A percentile compares a stretch with the other conserved stretches of the same genome.
phyloP scores from a whole-genome alignment of 1,140 invertebrate genomes.

The Theocolax elegans region DNA sequence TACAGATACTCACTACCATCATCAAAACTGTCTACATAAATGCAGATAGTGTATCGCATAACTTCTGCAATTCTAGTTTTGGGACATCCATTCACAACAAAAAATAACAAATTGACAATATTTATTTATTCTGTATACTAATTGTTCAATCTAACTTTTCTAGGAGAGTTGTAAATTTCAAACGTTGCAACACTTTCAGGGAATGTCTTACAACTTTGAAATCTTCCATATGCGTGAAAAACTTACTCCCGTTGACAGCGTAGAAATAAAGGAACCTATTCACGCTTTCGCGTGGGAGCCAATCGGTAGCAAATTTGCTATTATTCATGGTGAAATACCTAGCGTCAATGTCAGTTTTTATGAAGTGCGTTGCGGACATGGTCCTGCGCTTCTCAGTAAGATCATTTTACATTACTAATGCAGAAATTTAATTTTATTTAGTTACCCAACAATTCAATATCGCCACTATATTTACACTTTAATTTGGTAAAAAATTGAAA shows the following conservation, averaged over 20 bases:
- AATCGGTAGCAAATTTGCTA: conserved; percentile 93
- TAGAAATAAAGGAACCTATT: conserved; percentile 93
- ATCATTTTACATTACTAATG: conserved; percentile 45
- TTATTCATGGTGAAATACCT: conserved; percentile 93
- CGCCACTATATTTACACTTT: too few species aligned
- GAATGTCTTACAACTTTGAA: conserved; percentile 99
- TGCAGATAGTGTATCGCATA: neutral
- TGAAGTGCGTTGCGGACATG: conserved; percentile 88
- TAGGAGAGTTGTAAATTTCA: conserved; percentile 40
- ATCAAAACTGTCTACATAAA: conserved; percentile 15
- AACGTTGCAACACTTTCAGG: conserved; percentile 68
- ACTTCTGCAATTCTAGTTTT: conserved; percentile 26
- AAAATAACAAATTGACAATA: neutral
- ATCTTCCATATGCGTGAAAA: conserved; percentile 99
- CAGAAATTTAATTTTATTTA: too few species aligned
- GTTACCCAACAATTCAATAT: too few species aligned
- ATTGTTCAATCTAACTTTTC: conserved; percentile 36
- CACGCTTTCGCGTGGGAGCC: conserved; percentile 99
- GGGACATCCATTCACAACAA: conserved; percentile 18
- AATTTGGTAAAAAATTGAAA: too few species aligned
- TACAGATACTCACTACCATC: neutral
- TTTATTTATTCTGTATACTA: conserved; percentile 22
- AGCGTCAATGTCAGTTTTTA: conserved; percentile 94
- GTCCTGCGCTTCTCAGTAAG: conserved; percentile 85
- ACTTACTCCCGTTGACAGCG: conserved; percentile 96